Conservation (phyloP, 2,797 vertebrate genomes). For the Sebastes baramenuke region DNA sequence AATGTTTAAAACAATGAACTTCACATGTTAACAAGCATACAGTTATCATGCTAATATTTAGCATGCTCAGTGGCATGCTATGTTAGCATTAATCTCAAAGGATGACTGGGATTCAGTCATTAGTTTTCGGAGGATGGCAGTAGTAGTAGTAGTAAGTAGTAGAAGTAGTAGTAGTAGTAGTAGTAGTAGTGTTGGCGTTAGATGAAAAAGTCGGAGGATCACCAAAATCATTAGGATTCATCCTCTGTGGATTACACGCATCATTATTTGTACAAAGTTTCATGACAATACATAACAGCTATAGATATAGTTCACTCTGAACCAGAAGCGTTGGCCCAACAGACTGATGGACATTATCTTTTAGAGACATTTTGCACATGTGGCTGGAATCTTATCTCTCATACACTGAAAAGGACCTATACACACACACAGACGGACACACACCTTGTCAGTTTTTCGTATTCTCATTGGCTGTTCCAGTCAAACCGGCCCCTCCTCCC, state of each 20-base stretch:
- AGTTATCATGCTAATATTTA: not conserved
- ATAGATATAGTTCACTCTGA: not conserved
- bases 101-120: not conserved
- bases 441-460: not conserved
- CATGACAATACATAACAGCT: not conserved
- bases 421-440: not conserved
- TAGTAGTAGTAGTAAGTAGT: too few relatives aligned
- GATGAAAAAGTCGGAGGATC: not conserved
- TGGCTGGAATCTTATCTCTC: not conserved
- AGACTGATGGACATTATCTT: not conserved
- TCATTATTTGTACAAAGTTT: not conserved
- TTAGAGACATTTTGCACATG: not conserved
- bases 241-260: not conserved
- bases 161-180: too few relatives aligned
- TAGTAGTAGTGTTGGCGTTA: not conserved
- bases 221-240: not conserved
- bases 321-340: not conserved
- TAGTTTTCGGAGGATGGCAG: not conserved
- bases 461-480: not conserved
- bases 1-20: not conserved
- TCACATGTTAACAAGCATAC: not conserved
- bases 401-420: not conserved
- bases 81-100: not conserved
- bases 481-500: not conserved
- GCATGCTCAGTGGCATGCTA: not conserved